A percentile compares a stretch with the other conserved stretches of the same genome.
These are phyloP conservation scores for Allophyes oxyacanthae DNA, from an alignment of 2,888 invertebrate genomes.

Conservation along the genomic window DNA sequence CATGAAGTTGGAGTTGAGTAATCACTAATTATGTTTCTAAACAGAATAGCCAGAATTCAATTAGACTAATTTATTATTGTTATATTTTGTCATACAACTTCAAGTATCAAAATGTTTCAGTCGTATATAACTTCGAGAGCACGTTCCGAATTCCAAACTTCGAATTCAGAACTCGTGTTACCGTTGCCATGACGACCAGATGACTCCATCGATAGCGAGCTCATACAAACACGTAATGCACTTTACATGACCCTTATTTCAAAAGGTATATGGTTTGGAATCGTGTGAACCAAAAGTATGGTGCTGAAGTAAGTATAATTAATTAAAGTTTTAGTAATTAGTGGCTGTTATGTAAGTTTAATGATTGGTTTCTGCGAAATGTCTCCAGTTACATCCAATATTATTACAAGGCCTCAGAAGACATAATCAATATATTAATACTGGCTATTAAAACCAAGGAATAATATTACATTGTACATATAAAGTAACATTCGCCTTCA, in stretches of 20 bases:
- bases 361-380: constrained; percentile 32
- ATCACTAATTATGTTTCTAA: too few species aligned
- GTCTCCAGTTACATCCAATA: constrained; percentile 8
- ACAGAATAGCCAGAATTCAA: too few species aligned
- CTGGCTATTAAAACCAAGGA: neutral
- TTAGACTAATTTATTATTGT: too few species aligned
- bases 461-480: too few species aligned
- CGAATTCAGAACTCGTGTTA: constrained; percentile 68
- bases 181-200: constrained; percentile 67
- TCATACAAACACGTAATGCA: constrained; percentile 15
- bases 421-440: too few species aligned
- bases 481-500: too few species aligned
- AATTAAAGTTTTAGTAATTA: constrained; percentile 57
- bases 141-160: constrained; percentile 67
- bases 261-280: neutral
- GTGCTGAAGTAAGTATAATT: constrained; percentile 35
- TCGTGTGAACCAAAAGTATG: neutral
- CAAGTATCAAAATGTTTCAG: constrained; percentile 51
- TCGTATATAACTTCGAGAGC: constrained; percentile 44
- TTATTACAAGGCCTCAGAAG: too few species aligned
- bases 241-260: constrained; percentile 13
- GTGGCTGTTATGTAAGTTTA: constrained; percentile 31
- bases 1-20: too few species aligned
- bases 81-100: too few species aligned
- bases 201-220: constrained; percentile 55